Evolutionary conservation across 92 coral and sea anemone genomes (phyloP), one percentile per base, ranked within the genome.

Genomic region (Zoanthus gigantus): DNA sequence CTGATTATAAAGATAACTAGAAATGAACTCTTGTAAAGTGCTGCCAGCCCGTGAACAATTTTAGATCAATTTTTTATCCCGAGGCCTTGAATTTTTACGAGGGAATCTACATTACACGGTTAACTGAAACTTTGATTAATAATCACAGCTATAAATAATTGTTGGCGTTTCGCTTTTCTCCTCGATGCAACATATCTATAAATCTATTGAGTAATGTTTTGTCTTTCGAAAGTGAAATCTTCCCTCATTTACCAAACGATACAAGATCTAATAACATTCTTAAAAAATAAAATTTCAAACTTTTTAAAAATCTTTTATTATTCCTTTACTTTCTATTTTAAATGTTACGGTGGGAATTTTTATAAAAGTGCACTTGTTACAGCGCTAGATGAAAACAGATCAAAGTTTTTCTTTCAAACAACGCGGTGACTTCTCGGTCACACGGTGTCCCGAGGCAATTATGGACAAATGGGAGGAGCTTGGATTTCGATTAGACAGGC

Each of bases 391-490:
- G 34, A 81, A 81, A 77, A 50, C 9, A 69, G 31, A 52, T 66
- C 61, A 66, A 15, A 56, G 44, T 65, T 10, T 80, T 65, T 32
- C 74, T 44, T 81, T 79, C 83, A 79, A 74, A 63, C 72, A 79
- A 57, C 83, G 72, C 72, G 69, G 37, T 79, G 67, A 66, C 28
- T 47, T 68, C 23, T 16, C 29, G 60, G 46, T 81, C 85, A 54
- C 75, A 81, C 47, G 29, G 76, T n/a, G 75, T 81, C 85, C 85
- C 71, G 44, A 31, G 85, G 85, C 85, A 66, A 81, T 81, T 67
- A 81, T 44, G 46, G 47, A 13, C 28, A n/a, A 1, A 66, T 81
- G 85, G 85, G 85, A 81, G 85, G 85, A 47, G 85, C 85, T 67
- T 52, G 45, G 3, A 28, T 77, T 77, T 77, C 67, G 82, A 77